These are phyloP conservation scores for Latrodectus geometricus DNA, from an alignment of 1,140 invertebrate genomes.

Conservation along the genomic window DNA sequence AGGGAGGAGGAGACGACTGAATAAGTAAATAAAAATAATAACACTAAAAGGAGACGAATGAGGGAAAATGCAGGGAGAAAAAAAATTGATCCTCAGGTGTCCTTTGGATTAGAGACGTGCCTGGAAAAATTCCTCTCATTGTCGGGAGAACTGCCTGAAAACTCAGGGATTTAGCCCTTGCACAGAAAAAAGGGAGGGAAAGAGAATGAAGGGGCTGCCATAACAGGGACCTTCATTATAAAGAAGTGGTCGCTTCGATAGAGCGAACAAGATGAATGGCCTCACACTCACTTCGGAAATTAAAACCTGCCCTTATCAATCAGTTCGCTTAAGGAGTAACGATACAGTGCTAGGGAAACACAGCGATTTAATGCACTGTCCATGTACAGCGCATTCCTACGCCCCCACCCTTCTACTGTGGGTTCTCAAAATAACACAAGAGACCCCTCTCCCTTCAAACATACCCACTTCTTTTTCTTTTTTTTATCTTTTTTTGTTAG, in stretches of 20 bases:
- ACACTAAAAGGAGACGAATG: not conserved
- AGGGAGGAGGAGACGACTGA: conserved; percentile 12
- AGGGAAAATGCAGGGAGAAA: not conserved
- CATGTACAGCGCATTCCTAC: conserved; percentile 23
- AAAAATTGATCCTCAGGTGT: conserved; percentile 58
- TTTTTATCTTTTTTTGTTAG: not conserved
- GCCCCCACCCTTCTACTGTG: not conserved
- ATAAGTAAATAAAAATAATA: conserved; percentile 49
- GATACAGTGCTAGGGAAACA: conserved; percentile 19
- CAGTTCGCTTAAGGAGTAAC: conserved; percentile 43
- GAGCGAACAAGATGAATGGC: conserved; percentile 46
- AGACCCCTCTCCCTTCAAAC: not conserved
- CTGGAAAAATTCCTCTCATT: conserved; percentile 46
- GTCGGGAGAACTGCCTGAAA: conserved; percentile 11
- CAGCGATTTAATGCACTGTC: conserved; percentile 56
- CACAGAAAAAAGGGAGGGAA: not conserved
- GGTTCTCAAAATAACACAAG: conserved; percentile 14
- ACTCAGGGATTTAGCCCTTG: conserved; percentile 29
- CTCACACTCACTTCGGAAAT: conserved; percentile 56
- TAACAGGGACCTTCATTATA: conserved; percentile 4
- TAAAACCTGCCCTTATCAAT: conserved; percentile 61
- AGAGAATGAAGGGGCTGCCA: conserved; percentile 12
- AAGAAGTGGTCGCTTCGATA: conserved; percentile 48
- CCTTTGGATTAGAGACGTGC: conserved; percentile 47
- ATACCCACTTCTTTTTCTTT: not conserved